A percentile compares a stretch with the other conserved stretches of the same genome.
Evolutionary conservation across 1,140 invertebrate species (phyloP).

Genomic region (Papilio polyxenes): DNA sequence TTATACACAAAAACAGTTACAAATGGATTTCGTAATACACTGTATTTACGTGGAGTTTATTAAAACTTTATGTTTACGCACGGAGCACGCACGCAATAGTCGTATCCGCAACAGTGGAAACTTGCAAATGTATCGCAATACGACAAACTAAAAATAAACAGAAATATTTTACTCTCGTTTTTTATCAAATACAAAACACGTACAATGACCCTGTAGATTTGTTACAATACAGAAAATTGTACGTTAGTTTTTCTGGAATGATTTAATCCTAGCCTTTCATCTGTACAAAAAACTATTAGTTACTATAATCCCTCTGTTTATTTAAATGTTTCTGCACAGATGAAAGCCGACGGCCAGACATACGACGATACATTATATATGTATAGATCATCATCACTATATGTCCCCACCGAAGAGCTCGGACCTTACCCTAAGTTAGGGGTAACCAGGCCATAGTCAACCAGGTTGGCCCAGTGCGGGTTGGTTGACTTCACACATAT

Average conservation of each 20-base stretch:
- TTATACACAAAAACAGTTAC: constrained; percentile 43
- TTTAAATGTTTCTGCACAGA: too few species aligned
- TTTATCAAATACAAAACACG: not conserved
- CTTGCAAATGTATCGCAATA: not conserved
- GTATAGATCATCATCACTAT: too few species aligned
- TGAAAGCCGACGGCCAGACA: too few species aligned
- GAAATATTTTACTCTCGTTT: not conserved
- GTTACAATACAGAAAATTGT: not conserved
- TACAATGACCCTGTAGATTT: not conserved
- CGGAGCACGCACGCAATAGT: constrained; percentile 51
- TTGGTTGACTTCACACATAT: too few species aligned
- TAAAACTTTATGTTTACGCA: constrained; percentile 62
- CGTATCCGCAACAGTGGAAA: not conserved
- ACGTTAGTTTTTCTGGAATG: not conserved
- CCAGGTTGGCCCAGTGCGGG: too few species aligned
- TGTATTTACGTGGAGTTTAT: constrained; percentile 57
- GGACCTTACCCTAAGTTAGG: too few species aligned
- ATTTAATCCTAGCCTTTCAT: too few species aligned
- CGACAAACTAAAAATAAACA: constrained; percentile 21
- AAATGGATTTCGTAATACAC: constrained; percentile 41
- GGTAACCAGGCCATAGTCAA: too few species aligned
- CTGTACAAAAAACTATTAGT: too few species aligned
- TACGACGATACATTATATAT: not conserved
- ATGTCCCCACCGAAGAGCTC: too few species aligned
- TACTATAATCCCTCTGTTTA: too few species aligned